Conservation (phyloP, 2,888 invertebrate species). For the Pollenia amentaria region DNA sequence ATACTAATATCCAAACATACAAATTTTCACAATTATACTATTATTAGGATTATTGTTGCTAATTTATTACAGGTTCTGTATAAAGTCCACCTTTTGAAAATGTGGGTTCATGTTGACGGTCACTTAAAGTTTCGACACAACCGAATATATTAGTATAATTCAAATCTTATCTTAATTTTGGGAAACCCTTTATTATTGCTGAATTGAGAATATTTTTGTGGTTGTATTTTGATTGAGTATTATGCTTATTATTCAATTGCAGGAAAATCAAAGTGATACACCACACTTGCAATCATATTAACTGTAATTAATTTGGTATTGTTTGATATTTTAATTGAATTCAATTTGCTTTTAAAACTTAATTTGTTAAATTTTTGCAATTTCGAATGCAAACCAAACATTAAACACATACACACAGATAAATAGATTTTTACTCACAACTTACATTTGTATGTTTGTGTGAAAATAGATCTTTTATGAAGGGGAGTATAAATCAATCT, state of each 20-base stretch:
- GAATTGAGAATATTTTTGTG: constrained; percentile 36
- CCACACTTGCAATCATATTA: constrained; percentile 61
- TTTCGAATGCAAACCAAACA: constrained; percentile 4
- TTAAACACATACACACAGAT: background rate
- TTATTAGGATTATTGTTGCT: no score
- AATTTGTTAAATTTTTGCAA: constrained; percentile 38
- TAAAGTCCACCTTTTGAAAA: no score
- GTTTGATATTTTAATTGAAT: constrained; percentile 73
- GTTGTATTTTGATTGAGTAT: constrained; percentile 65
- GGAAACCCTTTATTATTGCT: background rate
- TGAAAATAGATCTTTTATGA: background rate
- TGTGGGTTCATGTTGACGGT: no score
- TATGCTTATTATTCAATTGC: constrained; percentile 66
- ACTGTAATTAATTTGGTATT: constrained; percentile 71
- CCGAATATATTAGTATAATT: no score
- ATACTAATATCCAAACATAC: no score
- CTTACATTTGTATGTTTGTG: background rate
- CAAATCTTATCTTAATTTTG: no score
- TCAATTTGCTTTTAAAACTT: constrained; percentile 61
- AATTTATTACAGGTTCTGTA: no score
- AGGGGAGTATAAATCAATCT: constrained; percentile 39
- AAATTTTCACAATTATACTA: no score
- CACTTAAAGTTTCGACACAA: no score
- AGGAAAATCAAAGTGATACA: constrained; percentile 56
- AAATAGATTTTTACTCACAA: background rate